Conservation (phyloP, 1,140 invertebrate genomes). For the Philopotamus ludificatus region DNA sequence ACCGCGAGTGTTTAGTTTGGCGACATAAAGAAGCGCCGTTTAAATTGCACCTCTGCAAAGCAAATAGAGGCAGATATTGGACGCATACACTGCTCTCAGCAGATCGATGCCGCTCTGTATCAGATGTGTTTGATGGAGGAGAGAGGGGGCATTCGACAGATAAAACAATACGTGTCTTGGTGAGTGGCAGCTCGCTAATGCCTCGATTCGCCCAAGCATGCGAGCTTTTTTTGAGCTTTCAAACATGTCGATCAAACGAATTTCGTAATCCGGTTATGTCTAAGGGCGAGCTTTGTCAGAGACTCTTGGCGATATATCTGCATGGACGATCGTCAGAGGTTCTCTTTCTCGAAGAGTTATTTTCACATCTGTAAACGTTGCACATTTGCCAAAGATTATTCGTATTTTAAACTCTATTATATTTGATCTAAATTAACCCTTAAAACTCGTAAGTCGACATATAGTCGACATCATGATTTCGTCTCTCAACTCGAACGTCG, state of each 20-base stretch:
- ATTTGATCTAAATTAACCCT: too few relatives aligned
- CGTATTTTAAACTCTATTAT: too few relatives aligned
- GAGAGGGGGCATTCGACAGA: not conserved
- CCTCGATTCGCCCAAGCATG: slow-evolving; percentile 3
- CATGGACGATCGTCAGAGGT: too few relatives aligned
- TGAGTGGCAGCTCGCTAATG: slow-evolving; percentile 38
- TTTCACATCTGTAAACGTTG: too few relatives aligned
- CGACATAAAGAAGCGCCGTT: not conserved
- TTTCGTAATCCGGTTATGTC: slow-evolving; percentile 17
- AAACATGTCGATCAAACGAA: slow-evolving; percentile 34
- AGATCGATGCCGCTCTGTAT: not conserved
- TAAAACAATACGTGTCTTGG: slow-evolving; percentile 35
- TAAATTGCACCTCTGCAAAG: not conserved
- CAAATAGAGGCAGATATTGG: not conserved
- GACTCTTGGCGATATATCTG: too few relatives aligned
- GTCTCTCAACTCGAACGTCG: too few relatives aligned
- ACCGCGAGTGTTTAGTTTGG: too few relatives aligned
- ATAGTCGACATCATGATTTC: too few relatives aligned
- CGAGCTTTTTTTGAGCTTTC: slow-evolving; percentile 17
- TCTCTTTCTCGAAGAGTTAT: too few relatives aligned
- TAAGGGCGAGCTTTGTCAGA: not conserved
- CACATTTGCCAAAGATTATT: too few relatives aligned
- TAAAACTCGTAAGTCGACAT: too few relatives aligned
- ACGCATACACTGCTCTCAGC: not conserved
- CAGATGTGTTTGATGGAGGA: not conserved